phyloP scores from a whole-genome alignment of 2,113 vertebrate genomes.

The Uropsilus gracilis region DNA sequence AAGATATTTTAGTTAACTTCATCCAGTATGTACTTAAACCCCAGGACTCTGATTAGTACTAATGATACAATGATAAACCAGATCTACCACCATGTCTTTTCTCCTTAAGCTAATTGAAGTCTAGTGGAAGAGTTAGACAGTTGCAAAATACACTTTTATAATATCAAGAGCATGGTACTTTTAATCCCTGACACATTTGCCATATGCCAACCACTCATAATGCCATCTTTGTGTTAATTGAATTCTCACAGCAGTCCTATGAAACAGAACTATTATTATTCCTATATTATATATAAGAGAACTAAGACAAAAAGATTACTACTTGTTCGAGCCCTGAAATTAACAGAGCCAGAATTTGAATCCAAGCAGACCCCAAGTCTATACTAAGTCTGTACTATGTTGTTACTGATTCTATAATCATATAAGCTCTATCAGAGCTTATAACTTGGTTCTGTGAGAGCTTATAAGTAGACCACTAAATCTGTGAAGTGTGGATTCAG shows the following conservation, averaged over 20 bases:
- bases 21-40: neutral
- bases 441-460: neutral
- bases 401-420: neutral
- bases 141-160: neutral
- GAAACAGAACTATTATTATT: neutral
- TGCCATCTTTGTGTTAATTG: neutral
- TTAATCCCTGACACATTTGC: neutral
- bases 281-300: neutral
- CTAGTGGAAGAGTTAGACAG: neutral
- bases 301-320: neutral
- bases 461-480: neutral
- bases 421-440: too few relatives aligned
- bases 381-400: neutral
- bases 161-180: neutral
- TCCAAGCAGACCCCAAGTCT: neutral
- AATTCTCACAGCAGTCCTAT: neutral
- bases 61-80: neutral
- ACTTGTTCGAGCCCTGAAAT: neutral
- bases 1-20: conserved; percentile 20
- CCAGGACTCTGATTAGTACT: neutral
- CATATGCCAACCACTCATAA: neutral
- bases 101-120: neutral
- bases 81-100: neutral
- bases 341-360: conserved; percentile 9
- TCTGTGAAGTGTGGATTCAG: neutral